These are phyloP conservation scores for Globodera rostochiensis DNA, from an alignment of 1,140 invertebrate species.

Conservation along the genomic window DNA sequence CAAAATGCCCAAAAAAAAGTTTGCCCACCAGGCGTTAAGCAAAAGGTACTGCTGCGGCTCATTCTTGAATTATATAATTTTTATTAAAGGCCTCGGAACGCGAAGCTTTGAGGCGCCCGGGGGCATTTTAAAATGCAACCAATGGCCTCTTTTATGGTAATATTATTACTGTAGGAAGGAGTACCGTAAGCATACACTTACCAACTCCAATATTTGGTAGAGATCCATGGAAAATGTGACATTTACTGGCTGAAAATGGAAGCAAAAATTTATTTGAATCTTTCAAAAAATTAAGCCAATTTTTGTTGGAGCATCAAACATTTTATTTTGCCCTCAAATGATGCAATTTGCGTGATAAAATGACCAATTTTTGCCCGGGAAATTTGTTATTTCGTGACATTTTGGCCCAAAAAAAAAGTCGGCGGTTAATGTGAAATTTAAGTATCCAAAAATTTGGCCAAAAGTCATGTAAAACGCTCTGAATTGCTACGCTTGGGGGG, in stretches of 20 bases:
- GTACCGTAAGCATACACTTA: constrained; percentile 29
- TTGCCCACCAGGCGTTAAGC: constrained; percentile 58
- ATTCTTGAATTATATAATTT: constrained; percentile 56
- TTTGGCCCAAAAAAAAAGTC: not conserved
- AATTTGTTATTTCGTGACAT: not conserved
- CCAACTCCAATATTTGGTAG: constrained; percentile 64
- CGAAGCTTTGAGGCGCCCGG: no score
- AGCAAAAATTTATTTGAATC: not conserved
- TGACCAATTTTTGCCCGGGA: not conserved
- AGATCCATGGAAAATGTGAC: constrained; percentile 64
- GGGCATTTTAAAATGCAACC: not conserved
- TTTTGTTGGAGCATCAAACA: no score
- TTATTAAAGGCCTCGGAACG: no score
- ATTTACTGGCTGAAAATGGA: constrained; percentile 49
- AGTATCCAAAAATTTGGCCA: no score
- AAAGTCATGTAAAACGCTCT: no score
- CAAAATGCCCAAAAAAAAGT: constrained; percentile 48
- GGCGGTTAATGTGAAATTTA: no score
- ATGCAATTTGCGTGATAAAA: not conserved
- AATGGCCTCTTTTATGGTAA: not conserved
- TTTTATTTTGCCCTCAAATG: not conserved
- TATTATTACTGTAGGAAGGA: constrained; percentile 4
- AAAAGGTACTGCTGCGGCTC: constrained; percentile 63
- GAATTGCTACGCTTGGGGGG: no score
- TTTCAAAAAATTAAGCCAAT: not conserved